phyloP scores from a whole-genome alignment of 2,888 invertebrate genomes.

The Pseudoips prasinana region DNA sequence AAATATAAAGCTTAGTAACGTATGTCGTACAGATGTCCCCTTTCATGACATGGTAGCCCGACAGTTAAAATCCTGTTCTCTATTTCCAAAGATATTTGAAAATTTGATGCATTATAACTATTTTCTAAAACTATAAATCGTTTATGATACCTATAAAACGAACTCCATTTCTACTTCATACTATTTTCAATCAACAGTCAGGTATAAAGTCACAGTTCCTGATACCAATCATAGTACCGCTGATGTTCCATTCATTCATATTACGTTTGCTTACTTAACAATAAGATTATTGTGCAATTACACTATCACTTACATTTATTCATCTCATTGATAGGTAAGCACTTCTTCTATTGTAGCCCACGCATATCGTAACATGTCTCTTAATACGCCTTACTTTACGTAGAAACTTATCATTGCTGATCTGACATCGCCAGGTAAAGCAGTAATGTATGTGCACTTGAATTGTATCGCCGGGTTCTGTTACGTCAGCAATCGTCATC shows the following conservation, averaged over 20 bases:
- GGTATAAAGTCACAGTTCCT: conserved; percentile 30
- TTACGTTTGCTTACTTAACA: conserved; percentile 59
- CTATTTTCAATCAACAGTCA: conserved; percentile 46
- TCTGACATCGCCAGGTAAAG: conserved; percentile 7
- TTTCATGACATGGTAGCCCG: too few species aligned
- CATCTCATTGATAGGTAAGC: conserved; percentile 53
- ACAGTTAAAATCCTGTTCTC: conserved; percentile 7
- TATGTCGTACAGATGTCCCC: too few species aligned
- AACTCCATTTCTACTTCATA: conserved; percentile 29
- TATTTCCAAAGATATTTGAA: conserved; percentile 3
- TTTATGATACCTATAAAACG: conserved; percentile 44
- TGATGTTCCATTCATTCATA: conserved; percentile 64
- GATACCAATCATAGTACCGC: conserved; percentile 55
- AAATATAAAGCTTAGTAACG: too few species aligned
- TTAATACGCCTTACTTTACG: conserved; percentile 31
- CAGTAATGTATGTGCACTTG: conserved; percentile 29
- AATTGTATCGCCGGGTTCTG: conserved; percentile 29
- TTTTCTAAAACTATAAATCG: conserved; percentile 47
- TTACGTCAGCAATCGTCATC: conserved; percentile 59
- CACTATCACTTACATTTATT: conserved; percentile 67
- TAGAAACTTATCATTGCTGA: background rate
- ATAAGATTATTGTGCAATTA: conserved; percentile 73
- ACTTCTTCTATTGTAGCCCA: conserved; percentile 41
- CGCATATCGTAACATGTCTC: conserved; percentile 29
- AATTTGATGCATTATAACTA: conserved; percentile 7